Evolutionary conservation across 2,888 invertebrate species (phyloP).

Genomic region (Congeria kusceri): DNA sequence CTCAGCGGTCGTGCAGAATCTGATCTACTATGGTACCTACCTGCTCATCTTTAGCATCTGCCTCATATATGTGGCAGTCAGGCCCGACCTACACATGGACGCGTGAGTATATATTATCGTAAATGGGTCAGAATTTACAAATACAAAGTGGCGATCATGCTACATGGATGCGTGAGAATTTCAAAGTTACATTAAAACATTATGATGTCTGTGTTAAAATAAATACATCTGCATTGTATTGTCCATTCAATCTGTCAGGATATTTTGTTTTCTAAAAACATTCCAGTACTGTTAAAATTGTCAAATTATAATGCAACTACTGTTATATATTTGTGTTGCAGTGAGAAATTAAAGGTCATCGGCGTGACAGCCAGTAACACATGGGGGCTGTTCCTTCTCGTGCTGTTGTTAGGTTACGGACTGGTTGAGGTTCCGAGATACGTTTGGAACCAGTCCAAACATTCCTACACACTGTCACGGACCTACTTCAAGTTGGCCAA

Average conservation of each 20-base stretch:
- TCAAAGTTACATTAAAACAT: too few relatives aligned
- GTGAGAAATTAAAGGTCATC: constrained; percentile 96
- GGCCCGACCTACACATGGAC: constrained; percentile 95
- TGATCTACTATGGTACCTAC: constrained; percentile 98
- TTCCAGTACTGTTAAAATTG: too few relatives aligned
- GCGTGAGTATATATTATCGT: constrained; percentile 89
- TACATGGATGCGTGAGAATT: too few relatives aligned
- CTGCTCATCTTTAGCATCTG: constrained; percentile 96
- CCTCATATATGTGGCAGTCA: constrained; percentile 96
- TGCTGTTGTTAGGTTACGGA: constrained; percentile 96
- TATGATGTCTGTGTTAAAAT: too few relatives aligned
- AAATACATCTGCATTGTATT: too few relatives aligned
- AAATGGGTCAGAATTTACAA: too few relatives aligned
- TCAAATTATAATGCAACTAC: too few relatives aligned
- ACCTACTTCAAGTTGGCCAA: constrained; percentile 98
- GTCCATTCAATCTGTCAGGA: too few relatives aligned
- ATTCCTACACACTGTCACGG: constrained; percentile 93
- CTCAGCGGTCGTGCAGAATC: constrained; percentile 97
- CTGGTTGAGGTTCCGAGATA: constrained; percentile 96
- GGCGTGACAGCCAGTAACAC: constrained; percentile 99
- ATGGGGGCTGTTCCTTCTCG: constrained; percentile 98
- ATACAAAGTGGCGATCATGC: too few relatives aligned
- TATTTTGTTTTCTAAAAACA: too few relatives aligned
- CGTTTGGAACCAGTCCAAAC: constrained; percentile 95
- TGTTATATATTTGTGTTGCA: constrained; percentile 81